Conservation (phyloP, 2,113 vertebrate genomes). For the Lycocorax pyrrhopterus region DNA sequence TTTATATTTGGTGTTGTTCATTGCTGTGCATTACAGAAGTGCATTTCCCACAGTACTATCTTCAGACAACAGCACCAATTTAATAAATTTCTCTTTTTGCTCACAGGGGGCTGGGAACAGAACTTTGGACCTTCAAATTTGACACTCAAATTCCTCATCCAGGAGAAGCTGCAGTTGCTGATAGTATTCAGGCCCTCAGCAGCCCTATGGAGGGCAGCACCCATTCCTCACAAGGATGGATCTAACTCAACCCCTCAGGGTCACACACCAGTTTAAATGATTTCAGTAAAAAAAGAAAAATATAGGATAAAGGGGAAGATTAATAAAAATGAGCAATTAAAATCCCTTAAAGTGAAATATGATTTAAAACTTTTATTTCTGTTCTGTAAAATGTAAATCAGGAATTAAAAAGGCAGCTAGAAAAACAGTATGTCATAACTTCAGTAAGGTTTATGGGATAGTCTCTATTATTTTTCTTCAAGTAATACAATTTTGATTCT, state of each 20-base stretch:
- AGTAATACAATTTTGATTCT: neutral
- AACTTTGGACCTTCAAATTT: neutral
- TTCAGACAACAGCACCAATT: neutral
- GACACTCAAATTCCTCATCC: neutral
- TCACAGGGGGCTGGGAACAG: neutral
- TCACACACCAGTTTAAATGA: neutral
- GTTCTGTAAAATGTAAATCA: neutral
- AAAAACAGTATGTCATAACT: neutral
- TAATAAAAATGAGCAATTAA: neutral
- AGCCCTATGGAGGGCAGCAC: neutral
- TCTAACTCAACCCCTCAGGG: neutral
- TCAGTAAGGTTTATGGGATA: neutral
- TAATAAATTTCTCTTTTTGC: neutral
- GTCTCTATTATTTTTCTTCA: neutral
- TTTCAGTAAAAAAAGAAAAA: neutral
- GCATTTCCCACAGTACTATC: neutral
- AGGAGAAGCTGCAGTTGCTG: neutral
- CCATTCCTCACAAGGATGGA: neutral
- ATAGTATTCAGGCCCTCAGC: neutral
- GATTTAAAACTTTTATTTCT: neutral
- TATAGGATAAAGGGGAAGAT: neutral
- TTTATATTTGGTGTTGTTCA: rapidly evolving
- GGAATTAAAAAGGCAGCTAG: neutral
- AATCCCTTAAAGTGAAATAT: neutral
- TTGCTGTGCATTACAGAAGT: neutral